A percentile compares a stretch with the other conserved stretches of the same genome.
phyloP scores from a whole-genome alignment of 2,113 vertebrate genomes.

The Solenodon paradoxus region DNA sequence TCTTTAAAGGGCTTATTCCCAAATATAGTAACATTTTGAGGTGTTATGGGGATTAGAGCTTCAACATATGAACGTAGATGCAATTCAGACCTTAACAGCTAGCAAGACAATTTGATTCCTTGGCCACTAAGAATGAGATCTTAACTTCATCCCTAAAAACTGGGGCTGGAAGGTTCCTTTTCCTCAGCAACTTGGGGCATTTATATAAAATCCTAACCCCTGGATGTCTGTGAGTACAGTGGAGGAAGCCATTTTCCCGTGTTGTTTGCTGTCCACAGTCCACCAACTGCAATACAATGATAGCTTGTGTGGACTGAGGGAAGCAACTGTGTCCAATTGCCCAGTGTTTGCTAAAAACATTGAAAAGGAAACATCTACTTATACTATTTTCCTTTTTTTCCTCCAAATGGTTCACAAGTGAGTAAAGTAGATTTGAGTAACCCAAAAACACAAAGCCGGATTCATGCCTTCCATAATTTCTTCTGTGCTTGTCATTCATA shows the following conservation, averaged over 20 bases:
- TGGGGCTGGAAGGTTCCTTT: neutral
- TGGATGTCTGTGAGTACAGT: neutral
- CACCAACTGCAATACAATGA: neutral
- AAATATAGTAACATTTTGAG: neutral
- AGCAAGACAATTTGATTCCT: neutral
- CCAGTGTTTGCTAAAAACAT: neutral
- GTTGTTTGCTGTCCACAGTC: neutral
- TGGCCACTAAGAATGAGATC: neutral
- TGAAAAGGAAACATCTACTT: slow-evolving; percentile 44
- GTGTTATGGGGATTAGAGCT: neutral
- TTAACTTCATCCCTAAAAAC: neutral
- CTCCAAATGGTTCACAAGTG: slow-evolving; percentile 41
- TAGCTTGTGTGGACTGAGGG: neutral
- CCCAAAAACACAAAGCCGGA: slow-evolving; percentile 42
- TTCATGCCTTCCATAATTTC: slow-evolving; percentile 40
- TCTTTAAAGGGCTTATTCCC: neutral
- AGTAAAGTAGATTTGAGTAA: slow-evolving; percentile 30
- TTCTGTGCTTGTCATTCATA: neutral
- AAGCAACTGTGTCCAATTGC: neutral
- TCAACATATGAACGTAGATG: neutral
- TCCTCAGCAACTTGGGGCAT: neutral
- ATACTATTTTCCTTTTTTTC: neutral
- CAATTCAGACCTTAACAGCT: neutral
- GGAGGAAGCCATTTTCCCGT: neutral
- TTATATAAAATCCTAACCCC: neutral